Conservation (phyloP, 2,113 vertebrate genomes). For the Nasalis larvatus region DNA sequence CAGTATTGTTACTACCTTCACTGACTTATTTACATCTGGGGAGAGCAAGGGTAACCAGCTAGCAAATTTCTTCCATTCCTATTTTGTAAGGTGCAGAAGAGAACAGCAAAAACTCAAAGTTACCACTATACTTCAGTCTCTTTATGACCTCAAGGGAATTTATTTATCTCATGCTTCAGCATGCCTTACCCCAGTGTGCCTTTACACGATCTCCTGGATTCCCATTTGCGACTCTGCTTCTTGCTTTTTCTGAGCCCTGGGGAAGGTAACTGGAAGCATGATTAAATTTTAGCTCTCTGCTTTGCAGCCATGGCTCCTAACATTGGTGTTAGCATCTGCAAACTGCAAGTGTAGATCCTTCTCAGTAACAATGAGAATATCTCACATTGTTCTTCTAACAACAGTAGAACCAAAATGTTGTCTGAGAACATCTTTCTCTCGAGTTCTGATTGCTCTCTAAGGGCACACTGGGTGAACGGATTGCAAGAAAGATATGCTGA, state of each 20-base stretch:
- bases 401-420: not conserved
- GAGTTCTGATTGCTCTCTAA: not conserved
- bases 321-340: not conserved
- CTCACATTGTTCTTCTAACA: not conserved
- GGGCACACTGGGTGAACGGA: not conserved
- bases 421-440: not conserved
- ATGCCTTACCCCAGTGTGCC: not conserved
- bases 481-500: not conserved
- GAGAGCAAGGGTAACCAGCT: not conserved
- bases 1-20: not conserved
- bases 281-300: not conserved
- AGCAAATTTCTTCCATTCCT: not conserved
- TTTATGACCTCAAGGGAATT: not conserved
- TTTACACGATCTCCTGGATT: not conserved
- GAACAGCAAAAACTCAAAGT: not conserved
- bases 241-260: not conserved
- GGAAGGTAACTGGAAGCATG: not conserved
- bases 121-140: not conserved
- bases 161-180: not conserved
- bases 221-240: not conserved
- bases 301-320: not conserved
- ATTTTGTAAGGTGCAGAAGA: not conserved
- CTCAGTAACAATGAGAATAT: not conserved
- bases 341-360: not conserved
- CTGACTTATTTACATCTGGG: not conserved